Evolutionary conservation across 1,140 invertebrate genomes (phyloP).

Genomic region (Bemisia tabaci): DNA sequence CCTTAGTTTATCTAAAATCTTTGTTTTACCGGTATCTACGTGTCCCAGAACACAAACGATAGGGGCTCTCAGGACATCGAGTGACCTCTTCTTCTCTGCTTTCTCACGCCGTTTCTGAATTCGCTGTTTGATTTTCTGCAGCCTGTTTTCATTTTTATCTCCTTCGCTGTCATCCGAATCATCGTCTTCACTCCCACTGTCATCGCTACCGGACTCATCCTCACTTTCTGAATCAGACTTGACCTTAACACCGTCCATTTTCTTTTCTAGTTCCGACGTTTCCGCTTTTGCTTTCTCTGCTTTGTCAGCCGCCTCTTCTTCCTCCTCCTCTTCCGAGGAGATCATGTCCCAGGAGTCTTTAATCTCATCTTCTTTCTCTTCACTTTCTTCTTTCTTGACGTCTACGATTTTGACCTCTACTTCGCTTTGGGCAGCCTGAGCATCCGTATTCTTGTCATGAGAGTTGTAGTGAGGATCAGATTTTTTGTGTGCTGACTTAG

Average conservation of each 20-base stretch:
- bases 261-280: background rate
- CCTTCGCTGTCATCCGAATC: slow-evolving; percentile 8
- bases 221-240: slow-evolving; percentile 10
- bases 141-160: slow-evolving; percentile 29
- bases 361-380: slow-evolving; percentile 40
- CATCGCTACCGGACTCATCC: background rate
- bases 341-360: slow-evolving; percentile 70
- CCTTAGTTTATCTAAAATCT: slow-evolving; percentile 93
- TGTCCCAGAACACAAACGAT: slow-evolving; percentile 99
- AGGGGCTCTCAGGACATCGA: slow-evolving; percentile 76
- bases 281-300: background rate
- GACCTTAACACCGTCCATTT: background rate
- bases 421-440: slow-evolving; percentile 1
- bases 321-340: slow-evolving; percentile 26
- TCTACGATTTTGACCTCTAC: slow-evolving; percentile 20
- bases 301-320: slow-evolving; percentile 21
- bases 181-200: slow-evolving; percentile 6
- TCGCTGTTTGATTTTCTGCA: slow-evolving; percentile 39
- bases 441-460: slow-evolving; percentile 3
- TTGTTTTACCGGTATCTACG: slow-evolving; percentile 99
- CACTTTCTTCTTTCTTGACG: slow-evolving; percentile 15
- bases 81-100: slow-evolving; percentile 55
- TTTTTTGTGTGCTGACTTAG: background rate
- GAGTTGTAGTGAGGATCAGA: slow-evolving; percentile 1
- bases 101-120: slow-evolving; percentile 60